Evolutionary conservation across 2,797 vertebrate species (phyloP), one percentile per base, ranked within the genome.

Genomic region (Pygocentrus nattereri): DNA sequence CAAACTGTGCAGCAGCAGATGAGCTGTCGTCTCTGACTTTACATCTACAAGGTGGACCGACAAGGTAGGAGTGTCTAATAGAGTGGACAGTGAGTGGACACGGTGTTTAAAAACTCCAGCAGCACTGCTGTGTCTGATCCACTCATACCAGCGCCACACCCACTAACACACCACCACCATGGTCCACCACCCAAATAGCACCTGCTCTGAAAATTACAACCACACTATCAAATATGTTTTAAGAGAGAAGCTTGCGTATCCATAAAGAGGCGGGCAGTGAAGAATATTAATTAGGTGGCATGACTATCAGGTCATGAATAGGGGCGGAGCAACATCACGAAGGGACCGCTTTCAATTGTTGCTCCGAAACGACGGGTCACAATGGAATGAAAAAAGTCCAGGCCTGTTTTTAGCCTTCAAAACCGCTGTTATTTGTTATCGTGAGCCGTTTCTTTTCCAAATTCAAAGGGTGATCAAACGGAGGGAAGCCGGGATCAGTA

Each of bases 381-480:
- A 76, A 74, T 54, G 13, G 56, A 80, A 74, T 84, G 81, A 80
- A 81, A 70, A 62, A 75, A 84, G 21, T 27, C 34, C 13, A 13
- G 59, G 58, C 38, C 67, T 79, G 12, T 76, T 72, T 76, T 73
- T 73, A 84, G 78, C 27, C 75, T 65, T 77, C 64, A 82, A 49
- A 56, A 25, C 58, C 4, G 15, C 18, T n/a, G 77, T 74, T 64
- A 79, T 84, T 84, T 85, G 50, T 81, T 84, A 70, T 86, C 80
- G 81, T 44, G 21, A 80, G 68, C 38, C 50, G 65, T 88, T 83
- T 86, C 78, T 82, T 85, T 80, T 85, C 81, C 76, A 64, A 59
- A 79, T 86, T 83, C 81, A 84, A 81, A 18, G 41, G 41, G 56
- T 70, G 64, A 83, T 86, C 76, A 88, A 88, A 86, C 67, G 18